Percentiles rank a stretch among this genome's conserved stretches.
Evolutionary conservation across 2,888 invertebrate species (phyloP).

Genomic region (Ephialtes manifestator): DNA sequence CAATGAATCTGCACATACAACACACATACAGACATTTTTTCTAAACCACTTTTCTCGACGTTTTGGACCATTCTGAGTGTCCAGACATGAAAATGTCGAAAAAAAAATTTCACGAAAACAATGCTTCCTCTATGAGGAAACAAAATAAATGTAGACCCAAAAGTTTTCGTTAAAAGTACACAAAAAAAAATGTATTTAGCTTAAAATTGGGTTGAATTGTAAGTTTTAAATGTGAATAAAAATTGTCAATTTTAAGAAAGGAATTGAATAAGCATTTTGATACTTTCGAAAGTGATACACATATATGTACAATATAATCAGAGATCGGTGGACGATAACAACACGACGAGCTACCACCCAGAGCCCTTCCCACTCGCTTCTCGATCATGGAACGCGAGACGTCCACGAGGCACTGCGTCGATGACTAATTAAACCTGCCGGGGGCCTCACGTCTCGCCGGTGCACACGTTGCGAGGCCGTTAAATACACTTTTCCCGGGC

Average conservation of each 20-base stretch:
- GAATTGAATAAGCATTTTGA: background rate
- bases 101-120: too few relatives aligned
- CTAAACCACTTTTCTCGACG: too few relatives aligned
- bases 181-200: too few relatives aligned
- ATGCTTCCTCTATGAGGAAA: too few relatives aligned
- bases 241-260: background rate
- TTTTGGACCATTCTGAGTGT: too few relatives aligned
- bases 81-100: too few relatives aligned
- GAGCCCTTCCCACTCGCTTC: slow-evolving; percentile 25
- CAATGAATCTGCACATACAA: too few relatives aligned
- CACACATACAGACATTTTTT: too few relatives aligned
- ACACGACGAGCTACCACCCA: slow-evolving; percentile 28
- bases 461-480: slow-evolving; percentile 18
- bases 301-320: background rate
- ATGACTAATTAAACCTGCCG: slow-evolving; percentile 68
- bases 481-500: slow-evolving; percentile 40
- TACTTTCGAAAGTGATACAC: background rate
- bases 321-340: slow-evolving; percentile 26
- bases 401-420: slow-evolving; percentile 44
- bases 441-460: slow-evolving; percentile 32
- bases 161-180: too few relatives aligned
- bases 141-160: too few relatives aligned
- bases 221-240: background rate
- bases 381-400: slow-evolving; percentile 30
- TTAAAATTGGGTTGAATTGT: too few relatives aligned